Evolutionary conservation across 2,888 invertebrate genomes (phyloP), one percentile per base, ranked within the genome.

Genomic region (Ptychoptera albimana): DNA sequence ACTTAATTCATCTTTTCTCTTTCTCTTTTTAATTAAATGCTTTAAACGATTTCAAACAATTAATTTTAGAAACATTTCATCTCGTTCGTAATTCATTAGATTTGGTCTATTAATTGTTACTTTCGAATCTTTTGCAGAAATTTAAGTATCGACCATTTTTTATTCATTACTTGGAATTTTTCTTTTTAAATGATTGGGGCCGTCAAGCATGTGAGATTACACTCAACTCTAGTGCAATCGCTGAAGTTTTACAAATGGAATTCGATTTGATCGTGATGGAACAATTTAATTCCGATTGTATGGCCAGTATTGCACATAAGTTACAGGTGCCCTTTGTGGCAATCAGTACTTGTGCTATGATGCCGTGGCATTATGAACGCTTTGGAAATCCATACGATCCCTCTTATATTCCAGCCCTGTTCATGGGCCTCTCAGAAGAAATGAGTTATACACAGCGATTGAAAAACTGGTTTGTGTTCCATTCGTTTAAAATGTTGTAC

Each of bases 221-320:
- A 0, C 35, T 61, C 9, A 53, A 57, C 9, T 59, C 63, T 2
- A 50, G 58, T 0, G 51, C 54, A 13, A 53, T 59, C 9, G 46
- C 48, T 8, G 47, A 53, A 12, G 46, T 59, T 2, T 46, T 59
- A 4, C 46, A 42, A 7, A 50, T 50, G 13, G 64, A 68, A 51
- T 82, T 72, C 51, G 82, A 84, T 58, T 56, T 82, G 1, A 65
- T 80, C 7, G 58, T 83, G 1, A 63, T 74, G 14, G 82, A 84
- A 59, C 71, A 72, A 42, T 83, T 83, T 55, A 76, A 77, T 52
- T 73, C 73, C 45, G 78, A 83, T 53, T 81, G 83, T 55, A 73
- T 74, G 54, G 57, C 78, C 29, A 76, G 74, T 0, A 55, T 83
- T 15, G 74, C 73, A 0, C 68, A 77, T 53, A 73, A 74, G 51